Percentiles rank a stretch among this genome's conserved stretches.
phyloP scores from a whole-genome alignment of 2,888 invertebrate species.

The Silvanus unidentatus region DNA sequence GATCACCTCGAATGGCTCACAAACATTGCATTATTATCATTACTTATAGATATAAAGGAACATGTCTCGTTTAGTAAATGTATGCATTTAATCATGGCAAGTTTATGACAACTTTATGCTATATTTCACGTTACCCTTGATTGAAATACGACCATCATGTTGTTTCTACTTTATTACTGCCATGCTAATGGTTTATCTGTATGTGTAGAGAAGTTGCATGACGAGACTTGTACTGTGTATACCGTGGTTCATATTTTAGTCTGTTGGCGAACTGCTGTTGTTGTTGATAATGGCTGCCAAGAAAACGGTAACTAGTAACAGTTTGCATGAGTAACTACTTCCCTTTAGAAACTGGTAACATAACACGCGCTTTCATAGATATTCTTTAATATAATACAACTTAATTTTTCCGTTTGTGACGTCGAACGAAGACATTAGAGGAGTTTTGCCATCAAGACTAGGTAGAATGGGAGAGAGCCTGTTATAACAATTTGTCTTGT shows the following conservation, averaged over 20 bases:
- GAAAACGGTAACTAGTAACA: slow-evolving; percentile 12
- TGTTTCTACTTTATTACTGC: slow-evolving; percentile 12
- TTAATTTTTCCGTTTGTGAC: neutral
- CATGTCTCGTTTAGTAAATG: neutral
- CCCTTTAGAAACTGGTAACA: slow-evolving; percentile 2
- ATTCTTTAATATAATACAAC: neutral
- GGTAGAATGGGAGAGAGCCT: too few species aligned
- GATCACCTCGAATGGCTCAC: too few species aligned
- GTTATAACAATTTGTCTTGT: slow-evolving; percentile 27
- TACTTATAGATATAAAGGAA: neutral
- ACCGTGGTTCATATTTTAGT: slow-evolving; percentile 4
- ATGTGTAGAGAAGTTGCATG: slow-evolving; percentile 5
- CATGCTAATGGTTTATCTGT: slow-evolving; percentile 8
- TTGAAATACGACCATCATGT: slow-evolving; percentile 14
- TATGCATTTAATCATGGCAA: slow-evolving; percentile 11
- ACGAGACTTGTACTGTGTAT: too few species aligned
- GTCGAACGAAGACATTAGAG: too few species aligned
- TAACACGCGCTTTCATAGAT: neutral
- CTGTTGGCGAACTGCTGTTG: slow-evolving; percentile 5
- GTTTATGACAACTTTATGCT: slow-evolving; percentile 21
- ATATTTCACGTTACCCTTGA: slow-evolving; percentile 16
- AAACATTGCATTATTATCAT: neutral
- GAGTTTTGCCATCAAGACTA: too few species aligned
- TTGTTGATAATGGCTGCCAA: slow-evolving; percentile 22
- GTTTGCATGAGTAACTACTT: slow-evolving; percentile 14